Evolutionary conservation across 2,113 vertebrate genomes (phyloP), one percentile per base, ranked within the genome.

Genomic region (Aldabrachelys gigantea): DNA sequence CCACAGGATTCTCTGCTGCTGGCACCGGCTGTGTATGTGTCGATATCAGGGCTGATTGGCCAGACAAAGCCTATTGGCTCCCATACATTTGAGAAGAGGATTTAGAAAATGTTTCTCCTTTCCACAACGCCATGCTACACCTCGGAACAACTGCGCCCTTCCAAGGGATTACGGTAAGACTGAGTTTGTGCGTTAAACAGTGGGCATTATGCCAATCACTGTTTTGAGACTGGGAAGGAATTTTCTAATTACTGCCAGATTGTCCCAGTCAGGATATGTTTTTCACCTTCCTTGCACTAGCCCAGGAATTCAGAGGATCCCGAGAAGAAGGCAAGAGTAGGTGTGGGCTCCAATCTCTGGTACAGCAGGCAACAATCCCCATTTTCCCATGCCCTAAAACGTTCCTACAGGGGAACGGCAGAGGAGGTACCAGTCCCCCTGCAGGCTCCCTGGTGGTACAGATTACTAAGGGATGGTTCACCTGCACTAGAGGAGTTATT

Each of bases 361-460:
- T 62, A 87, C 72, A 82, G 41, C 19, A 47, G 72, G 16, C 50
- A 85, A 65, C 3, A 1, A 92, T 22, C 2, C 35, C 5, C 2
- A 31, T 82, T 82, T 91, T 8, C 21, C 69, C 31, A 27, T 0
- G 81, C 41, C 5, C 5, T 54, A 95, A 75, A 62, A 75, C 53
- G 11, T 54, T 80, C 19, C 44, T 44, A 24, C 41, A 80, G 85
- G 87, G 79, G 10, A 57, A 62, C 6, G 13, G 6, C 13, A 62
- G 29, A 62, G 59, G 13, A 35, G 59, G 13, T 62, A 62, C 27
- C 14, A 35, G 59, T 62, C 59, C 59, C 59, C 59, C 12, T 62
- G 5, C 59, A 62, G 25, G 12, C 59, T 62, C 29, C 13, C 80
- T 50, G n/a, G 44, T 3, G 31, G 13, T 13, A 2, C 0, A 0